Evolutionary conservation across 2,797 vertebrate genomes (phyloP).

Genomic region (Karalla daura): DNA sequence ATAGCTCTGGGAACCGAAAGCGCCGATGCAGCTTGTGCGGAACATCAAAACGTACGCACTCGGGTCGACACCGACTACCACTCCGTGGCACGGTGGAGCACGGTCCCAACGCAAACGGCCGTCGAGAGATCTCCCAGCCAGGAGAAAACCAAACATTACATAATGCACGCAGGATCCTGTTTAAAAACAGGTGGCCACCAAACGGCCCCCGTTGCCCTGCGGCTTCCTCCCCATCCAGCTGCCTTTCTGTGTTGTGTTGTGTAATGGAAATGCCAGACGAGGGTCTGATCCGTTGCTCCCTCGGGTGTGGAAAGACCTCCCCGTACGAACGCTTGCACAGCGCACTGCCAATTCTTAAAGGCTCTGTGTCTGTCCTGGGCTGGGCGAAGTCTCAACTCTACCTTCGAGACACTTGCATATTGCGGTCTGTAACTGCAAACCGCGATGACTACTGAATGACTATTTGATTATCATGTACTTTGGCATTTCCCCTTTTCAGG

Average conservation of each 20-base stretch:
- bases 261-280: conserved; percentile 8
- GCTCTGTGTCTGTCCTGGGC: background rate
- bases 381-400: too few relatives aligned
- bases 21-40: too few relatives aligned
- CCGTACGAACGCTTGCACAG: background rate
- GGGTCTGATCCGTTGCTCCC: conserved; percentile 20
- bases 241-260: conserved; percentile 9
- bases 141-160: conserved; percentile 3
- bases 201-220: background rate
- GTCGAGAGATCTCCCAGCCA: conserved; percentile 1
- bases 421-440: too few relatives aligned
- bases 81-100: background rate
- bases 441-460: too few relatives aligned
- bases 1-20: too few relatives aligned
- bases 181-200: conserved; percentile 45
- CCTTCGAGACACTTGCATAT: too few relatives aligned
- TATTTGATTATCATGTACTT: too few relatives aligned
- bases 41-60: background rate
- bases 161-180: background rate
- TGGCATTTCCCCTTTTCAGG: too few relatives aligned
- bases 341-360: background rate
- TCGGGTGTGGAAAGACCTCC: background rate
- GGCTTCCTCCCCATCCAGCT: conserved; percentile 29
- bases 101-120: background rate
- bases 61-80: conserved; percentile 3